Conservation (phyloP, 1,140 invertebrate species). For the Nebria ingens region DNA sequence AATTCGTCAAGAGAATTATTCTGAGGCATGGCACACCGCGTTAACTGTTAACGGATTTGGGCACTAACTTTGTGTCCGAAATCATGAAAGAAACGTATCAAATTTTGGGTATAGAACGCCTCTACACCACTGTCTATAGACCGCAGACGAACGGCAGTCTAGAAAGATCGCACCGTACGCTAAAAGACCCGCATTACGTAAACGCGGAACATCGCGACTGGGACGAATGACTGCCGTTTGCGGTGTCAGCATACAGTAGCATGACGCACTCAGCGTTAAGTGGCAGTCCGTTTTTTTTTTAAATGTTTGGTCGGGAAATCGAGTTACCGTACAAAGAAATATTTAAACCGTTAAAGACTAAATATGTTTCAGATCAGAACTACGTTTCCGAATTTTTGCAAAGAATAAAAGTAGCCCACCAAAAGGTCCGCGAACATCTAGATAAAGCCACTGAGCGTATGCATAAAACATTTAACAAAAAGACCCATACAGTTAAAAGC, state of each 20-base stretch:
- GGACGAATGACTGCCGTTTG: constrained; percentile 25
- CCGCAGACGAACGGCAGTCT: constrained; percentile 21
- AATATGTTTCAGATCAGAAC: constrained; percentile 14
- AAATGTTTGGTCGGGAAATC: constrained; percentile 16
- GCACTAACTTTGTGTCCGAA: constrained; percentile 24
- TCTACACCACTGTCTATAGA: constrained; percentile 23
- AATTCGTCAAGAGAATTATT: constrained; percentile 22
- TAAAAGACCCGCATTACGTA: constrained; percentile 19
- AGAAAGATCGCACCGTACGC: constrained; percentile 19
- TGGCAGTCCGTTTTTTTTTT: constrained; percentile 19
- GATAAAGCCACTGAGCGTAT: constrained; percentile 9
- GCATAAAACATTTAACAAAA: constrained; percentile 12
- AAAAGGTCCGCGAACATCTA: constrained; percentile 7
- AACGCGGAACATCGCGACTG: constrained; percentile 24
- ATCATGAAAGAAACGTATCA: constrained; percentile 22
- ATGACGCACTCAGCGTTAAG: constrained; percentile 25
- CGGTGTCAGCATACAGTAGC: constrained; percentile 17
- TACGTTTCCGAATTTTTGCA: constrained; percentile 17
- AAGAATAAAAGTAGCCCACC: constrained; percentile 14
- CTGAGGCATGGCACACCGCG: constrained; percentile 21
- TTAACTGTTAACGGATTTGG: constrained; percentile 24
- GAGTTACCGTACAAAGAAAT: constrained; percentile 18
- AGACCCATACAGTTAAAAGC: constrained; percentile 10
- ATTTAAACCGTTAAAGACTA: constrained; percentile 13
- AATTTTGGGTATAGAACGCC: constrained; percentile 24